These are phyloP conservation scores for Tretioscincus oriximinensis DNA, from an alignment of 2,113 vertebrate species.

Conservation along the genomic window DNA sequence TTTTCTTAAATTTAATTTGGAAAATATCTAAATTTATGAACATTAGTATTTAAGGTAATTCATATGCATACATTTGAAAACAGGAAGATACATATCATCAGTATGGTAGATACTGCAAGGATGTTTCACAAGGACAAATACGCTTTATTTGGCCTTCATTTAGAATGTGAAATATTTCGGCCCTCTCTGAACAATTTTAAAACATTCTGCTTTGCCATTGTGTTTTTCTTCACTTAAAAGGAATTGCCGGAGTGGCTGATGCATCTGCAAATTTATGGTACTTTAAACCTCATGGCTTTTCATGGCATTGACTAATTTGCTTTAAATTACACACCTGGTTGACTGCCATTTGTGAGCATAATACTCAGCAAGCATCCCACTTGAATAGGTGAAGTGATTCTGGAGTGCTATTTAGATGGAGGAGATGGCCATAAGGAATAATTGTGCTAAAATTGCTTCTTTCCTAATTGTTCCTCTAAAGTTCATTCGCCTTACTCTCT, in stretches of 20 bases:
- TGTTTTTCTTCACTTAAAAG: not conserved
- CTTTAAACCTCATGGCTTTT: slow-evolving; percentile 20
- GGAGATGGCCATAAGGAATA: slow-evolving; percentile 28
- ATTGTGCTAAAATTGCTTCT: slow-evolving; percentile 27
- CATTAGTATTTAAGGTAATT: not conserved
- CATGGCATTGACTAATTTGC: slow-evolving; percentile 16
- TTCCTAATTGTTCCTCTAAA: slow-evolving; percentile 36
- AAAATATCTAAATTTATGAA: not conserved
- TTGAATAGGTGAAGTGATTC: slow-evolving; percentile 30
- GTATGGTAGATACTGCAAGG: not conserved
- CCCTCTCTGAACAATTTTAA: not conserved
- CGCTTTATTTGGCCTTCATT: not conserved
- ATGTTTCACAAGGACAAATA: not conserved
- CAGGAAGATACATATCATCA: not conserved
- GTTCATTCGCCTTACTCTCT: not conserved
- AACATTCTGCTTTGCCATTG: fast-evolving
- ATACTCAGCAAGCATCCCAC: slow-evolving; percentile 18
- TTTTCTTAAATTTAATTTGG: not conserved
- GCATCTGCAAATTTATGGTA: slow-evolving; percentile 28
- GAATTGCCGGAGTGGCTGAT: fast-evolving
- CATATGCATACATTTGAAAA: not conserved
- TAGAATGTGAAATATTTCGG: not conserved
- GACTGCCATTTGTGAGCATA: slow-evolving; percentile 17
- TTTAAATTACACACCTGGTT: slow-evolving; percentile 4
- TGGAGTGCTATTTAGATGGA: slow-evolving; percentile 26